Conservation (phyloP, 2,797 vertebrate genomes). For the Aratinga solstitialis region DNA sequence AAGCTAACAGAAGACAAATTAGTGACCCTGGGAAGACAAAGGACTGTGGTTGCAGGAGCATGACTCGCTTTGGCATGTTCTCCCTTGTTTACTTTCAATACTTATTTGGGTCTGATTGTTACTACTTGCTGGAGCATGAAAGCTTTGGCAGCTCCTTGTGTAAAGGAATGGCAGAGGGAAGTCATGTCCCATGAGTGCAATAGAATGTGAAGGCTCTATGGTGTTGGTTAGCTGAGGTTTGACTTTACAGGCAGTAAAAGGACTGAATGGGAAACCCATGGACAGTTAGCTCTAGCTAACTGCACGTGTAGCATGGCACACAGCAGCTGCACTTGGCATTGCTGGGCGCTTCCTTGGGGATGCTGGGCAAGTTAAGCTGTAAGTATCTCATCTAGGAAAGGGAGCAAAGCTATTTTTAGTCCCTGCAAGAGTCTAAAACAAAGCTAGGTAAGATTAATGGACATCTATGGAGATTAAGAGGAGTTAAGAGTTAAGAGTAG, state of each 20-base stretch:
- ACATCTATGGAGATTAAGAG: background rate
- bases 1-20: background rate
- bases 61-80: background rate
- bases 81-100: background rate
- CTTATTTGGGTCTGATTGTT: background rate
- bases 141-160: background rate
- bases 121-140: background rate
- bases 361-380: background rate
- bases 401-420: background rate
- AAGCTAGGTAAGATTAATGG: background rate
- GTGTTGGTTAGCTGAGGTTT: background rate
- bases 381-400: background rate
- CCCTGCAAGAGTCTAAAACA: background rate
- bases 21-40: background rate
- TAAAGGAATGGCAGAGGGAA: background rate
- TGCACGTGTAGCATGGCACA: background rate
- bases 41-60: background rate
- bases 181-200: background rate
- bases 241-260: background rate
- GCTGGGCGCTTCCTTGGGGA: rapidly evolving
- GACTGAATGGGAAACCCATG: background rate
- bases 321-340: background rate
- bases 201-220: background rate
- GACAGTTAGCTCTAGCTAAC: background rate
- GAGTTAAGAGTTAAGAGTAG: background rate